Evolutionary conservation across 1,140 invertebrate genomes (phyloP).

Genomic region (Zaprionus ornatus): DNA sequence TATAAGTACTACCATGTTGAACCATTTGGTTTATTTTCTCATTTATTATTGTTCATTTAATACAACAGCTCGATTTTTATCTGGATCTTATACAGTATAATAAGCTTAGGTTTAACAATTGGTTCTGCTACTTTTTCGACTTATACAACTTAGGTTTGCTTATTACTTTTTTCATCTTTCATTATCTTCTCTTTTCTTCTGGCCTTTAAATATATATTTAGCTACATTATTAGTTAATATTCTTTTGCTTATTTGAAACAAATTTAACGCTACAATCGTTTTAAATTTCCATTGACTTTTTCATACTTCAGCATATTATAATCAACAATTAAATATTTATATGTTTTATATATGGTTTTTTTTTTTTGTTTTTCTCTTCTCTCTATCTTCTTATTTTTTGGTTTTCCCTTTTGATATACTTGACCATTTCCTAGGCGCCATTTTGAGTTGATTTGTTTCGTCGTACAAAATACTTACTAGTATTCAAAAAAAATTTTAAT

Average conservation of each 20-base stretch:
- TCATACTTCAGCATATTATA: conserved; percentile 78
- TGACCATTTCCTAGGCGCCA: conserved; percentile 59
- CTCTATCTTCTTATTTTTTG: not conserved
- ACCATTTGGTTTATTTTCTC: conserved; percentile 38
- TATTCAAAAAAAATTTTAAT: conserved; percentile 73
- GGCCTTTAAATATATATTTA: conserved; percentile 55
- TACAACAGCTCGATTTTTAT: conserved; percentile 75
- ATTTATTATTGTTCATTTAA: conserved; percentile 76
- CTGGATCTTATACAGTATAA: conserved; percentile 43
- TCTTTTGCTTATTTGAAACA: conserved; percentile 53
- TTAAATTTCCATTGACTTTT: conserved; percentile 58
- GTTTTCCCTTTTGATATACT: conserved; percentile 58
- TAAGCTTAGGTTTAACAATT: conserved; percentile 79
- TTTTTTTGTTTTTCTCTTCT: conserved; percentile 9
- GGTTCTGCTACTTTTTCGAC: conserved; percentile 75
- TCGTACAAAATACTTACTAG: conserved; percentile 74
- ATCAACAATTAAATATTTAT: conserved; percentile 71
- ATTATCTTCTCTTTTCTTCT: conserved; percentile 1
- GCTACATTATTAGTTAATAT: conserved; percentile 66
- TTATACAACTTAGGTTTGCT: conserved; percentile 58
- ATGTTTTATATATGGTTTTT: conserved; percentile 29
- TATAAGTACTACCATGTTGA: conserved; percentile 27
- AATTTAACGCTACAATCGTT: conserved; percentile 69
- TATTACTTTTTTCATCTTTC: conserved; percentile 47
- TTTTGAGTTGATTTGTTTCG: conserved; percentile 51